Conservation (phyloP, 2,888 invertebrate genomes). For the Ectemnius cavifrons region DNA sequence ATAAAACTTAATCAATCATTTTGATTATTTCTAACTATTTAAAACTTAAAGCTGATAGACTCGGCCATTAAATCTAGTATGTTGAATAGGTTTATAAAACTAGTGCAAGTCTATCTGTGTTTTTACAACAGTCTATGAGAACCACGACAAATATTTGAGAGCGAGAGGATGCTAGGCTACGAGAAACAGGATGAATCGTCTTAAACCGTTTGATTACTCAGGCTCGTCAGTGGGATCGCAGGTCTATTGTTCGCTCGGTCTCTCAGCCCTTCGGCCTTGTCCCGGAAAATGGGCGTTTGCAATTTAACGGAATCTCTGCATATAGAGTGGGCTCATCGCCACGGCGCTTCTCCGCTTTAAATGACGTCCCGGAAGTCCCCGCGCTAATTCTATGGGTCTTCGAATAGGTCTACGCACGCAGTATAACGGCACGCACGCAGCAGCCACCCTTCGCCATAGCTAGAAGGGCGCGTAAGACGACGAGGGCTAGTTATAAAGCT, state of each 20-base stretch:
- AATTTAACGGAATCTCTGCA: slow-evolving; percentile 73
- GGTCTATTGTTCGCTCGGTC: slow-evolving; percentile 48
- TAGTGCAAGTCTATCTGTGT: no score
- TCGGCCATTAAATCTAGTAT: no score
- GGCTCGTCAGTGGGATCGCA: slow-evolving; percentile 38
- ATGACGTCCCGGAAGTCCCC: slow-evolving; percentile 68
- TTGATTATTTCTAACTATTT: no score
- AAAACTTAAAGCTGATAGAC: no score
- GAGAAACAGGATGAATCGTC: no score
- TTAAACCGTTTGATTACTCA: slow-evolving; percentile 58
- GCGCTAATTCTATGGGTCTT: slow-evolving; percentile 66
- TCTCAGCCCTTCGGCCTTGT: slow-evolving; percentile 35
- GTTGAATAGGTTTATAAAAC: no score
- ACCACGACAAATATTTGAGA: not conserved
- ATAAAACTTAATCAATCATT: no score
- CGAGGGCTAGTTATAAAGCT: slow-evolving; percentile 44
- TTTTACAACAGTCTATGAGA: no score
- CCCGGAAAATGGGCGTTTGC: slow-evolving; percentile 64
- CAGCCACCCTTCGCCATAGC: slow-evolving; percentile 27
- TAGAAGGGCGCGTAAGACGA: slow-evolving; percentile 31
- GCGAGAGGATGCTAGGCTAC: not conserved
- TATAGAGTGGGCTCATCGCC: slow-evolving; percentile 69
- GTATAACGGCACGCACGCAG: slow-evolving; percentile 8
- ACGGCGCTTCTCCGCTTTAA: slow-evolving; percentile 57
- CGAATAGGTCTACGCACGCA: slow-evolving; percentile 36